Conservation (phyloP, 2,888 invertebrate genomes). For the Acanthococcus lagerstroemiae region DNA sequence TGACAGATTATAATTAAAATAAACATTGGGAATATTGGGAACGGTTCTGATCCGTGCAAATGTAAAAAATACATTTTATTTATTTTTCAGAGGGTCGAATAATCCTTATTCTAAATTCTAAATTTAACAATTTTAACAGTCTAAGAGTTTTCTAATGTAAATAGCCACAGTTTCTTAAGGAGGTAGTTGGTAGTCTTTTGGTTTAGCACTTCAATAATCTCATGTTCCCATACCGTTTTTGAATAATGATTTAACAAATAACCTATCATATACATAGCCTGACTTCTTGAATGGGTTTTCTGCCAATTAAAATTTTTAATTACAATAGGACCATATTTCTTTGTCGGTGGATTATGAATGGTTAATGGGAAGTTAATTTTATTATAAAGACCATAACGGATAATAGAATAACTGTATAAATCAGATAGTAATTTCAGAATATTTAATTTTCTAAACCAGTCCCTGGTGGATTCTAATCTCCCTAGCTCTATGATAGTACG, state of each 20-base stretch:
- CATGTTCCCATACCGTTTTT: not conserved
- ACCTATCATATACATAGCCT: not conserved
- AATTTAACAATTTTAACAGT: too few species aligned
- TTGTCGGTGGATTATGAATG: not conserved
- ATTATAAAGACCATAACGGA: not conserved
- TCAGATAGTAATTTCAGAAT: not conserved
- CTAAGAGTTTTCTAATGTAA: too few species aligned
- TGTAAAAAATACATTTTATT: slow-evolving; percentile 1
- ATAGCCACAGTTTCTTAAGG: not conserved
- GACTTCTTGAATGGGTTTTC: not conserved
- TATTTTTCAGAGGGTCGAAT: too few species aligned
- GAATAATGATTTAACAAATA: not conserved
- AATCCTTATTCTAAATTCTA: too few species aligned
- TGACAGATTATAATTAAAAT: not conserved
- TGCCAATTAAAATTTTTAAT: not conserved
- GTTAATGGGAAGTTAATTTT: not conserved
- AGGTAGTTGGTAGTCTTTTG: not conserved
- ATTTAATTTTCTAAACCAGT: not conserved
- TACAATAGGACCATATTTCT: not conserved
- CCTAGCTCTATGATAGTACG: not conserved
- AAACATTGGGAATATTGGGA: not conserved
- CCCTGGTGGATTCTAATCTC: not conserved
- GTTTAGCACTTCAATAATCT: not conserved
- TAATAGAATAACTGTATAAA: not conserved
- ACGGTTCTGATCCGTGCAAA: not conserved